Conservation (phyloP, 1,140 invertebrate species). For the Caenorhabditis inopinata region DNA sequence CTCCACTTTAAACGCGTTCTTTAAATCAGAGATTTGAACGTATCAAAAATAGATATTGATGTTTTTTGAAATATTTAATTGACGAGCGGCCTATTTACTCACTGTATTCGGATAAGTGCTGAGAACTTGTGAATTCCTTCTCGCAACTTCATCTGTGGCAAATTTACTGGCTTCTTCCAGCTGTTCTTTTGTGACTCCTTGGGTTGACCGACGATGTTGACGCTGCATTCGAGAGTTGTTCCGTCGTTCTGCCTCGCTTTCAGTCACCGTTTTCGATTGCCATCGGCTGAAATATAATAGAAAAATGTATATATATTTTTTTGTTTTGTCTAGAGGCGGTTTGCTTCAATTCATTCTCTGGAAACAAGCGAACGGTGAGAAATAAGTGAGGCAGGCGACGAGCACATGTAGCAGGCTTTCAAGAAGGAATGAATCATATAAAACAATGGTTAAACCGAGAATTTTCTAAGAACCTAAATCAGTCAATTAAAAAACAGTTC, state of each 20-base stretch:
- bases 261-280: conserved; percentile 35
- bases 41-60: too few species aligned
- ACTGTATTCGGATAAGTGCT: not conserved
- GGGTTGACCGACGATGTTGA: conserved; percentile 39
- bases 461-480: too few species aligned
- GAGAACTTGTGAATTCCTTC: not conserved
- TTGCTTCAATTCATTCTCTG: not conserved
- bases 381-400: not conserved
- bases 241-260: conserved; percentile 41
- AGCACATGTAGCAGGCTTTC: too few species aligned
- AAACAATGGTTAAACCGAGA: too few species aligned
- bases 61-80: too few species aligned
- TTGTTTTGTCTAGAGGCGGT: not conserved
- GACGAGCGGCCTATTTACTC: not conserved
- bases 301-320: too few species aligned
- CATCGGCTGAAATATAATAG: conserved; percentile 36
- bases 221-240: conserved; percentile 40
- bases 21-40: too few species aligned
- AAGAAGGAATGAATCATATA: too few species aligned
- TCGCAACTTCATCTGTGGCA: conserved; percentile 9
- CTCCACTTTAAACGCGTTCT: too few species aligned
- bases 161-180: conserved; percentile 38
- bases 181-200: conserved; percentile 47
- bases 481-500: too few species aligned
- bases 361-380: not conserved